Percentiles rank a stretch among this genome's conserved stretches.
These are phyloP conservation scores for Emydocephalus ijimae DNA, from an alignment of 2,113 vertebrate genomes.

Conservation along the genomic window DNA sequence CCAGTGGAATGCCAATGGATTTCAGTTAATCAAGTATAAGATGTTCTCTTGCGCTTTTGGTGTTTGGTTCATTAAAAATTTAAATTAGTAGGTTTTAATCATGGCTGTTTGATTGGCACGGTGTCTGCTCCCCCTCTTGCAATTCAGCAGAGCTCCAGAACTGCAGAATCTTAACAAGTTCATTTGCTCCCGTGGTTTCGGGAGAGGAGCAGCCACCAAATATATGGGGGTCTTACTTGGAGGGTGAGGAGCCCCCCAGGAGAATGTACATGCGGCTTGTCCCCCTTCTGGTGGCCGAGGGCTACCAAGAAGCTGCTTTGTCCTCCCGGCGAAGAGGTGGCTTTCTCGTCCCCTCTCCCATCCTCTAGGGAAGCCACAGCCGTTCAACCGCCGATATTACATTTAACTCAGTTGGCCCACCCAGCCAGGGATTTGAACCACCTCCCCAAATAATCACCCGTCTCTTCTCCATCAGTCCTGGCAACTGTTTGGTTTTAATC, in stretches of 20 bases:
- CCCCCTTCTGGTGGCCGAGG: not conserved
- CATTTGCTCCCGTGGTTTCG: slow-evolving; percentile 9
- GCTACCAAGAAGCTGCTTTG: not conserved
- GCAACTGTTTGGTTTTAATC: not conserved
- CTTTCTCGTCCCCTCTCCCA: not conserved
- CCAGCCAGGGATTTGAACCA: not conserved
- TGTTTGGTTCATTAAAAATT: slow-evolving; percentile 25
- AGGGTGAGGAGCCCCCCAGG: not conserved
- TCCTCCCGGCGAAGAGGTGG: not conserved
- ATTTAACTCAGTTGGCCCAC: not conserved
- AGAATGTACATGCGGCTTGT: too few species aligned
- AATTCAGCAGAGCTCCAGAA: not conserved
- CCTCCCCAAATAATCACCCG: not conserved
- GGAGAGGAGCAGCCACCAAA: not conserved
- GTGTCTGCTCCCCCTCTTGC: rapidly evolving
- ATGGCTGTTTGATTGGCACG: not conserved
- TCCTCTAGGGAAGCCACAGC: not conserved
- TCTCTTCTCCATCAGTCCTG: not conserved
- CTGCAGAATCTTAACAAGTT: slow-evolving; percentile 26
- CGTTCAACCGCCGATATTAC: not conserved
- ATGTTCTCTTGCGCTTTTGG: not conserved
- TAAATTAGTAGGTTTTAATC: slow-evolving; percentile 1
- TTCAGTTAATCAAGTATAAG: slow-evolving; percentile 14
- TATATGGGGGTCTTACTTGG: rapidly evolving
- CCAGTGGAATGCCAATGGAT: not conserved